Evolutionary conservation across 2,797 vertebrate species (phyloP).

Genomic region (Trematomus bernacchii): DNA sequence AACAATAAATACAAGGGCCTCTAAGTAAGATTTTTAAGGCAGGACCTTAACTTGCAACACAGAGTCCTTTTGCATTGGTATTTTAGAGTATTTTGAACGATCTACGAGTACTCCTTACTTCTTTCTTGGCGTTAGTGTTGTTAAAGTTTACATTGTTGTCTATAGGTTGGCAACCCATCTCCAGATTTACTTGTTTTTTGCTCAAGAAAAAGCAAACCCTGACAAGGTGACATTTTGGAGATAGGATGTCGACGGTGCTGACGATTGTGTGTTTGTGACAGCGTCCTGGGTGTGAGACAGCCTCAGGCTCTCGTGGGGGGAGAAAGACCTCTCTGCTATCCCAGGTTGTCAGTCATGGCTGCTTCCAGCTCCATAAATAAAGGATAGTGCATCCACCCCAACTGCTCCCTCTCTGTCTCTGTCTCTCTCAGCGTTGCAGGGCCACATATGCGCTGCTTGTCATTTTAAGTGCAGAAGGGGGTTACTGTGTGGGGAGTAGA

Average conservation of each 20-base stretch:
- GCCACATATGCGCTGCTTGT: slow-evolving; percentile 47
- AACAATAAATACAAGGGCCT: too few species aligned
- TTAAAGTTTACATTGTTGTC: neutral
- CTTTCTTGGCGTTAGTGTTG: neutral
- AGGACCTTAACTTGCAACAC: too few species aligned
- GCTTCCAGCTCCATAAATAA: slow-evolving; percentile 76
- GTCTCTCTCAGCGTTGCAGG: slow-evolving; percentile 7
- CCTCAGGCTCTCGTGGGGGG: slow-evolving; percentile 33
- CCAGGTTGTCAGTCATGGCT: slow-evolving; percentile 74
- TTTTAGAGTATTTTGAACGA: too few species aligned
- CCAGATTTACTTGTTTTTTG: slow-evolving; percentile 18
- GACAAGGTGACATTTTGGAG: slow-evolving; percentile 39
- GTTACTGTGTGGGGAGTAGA: slow-evolving; percentile 40
- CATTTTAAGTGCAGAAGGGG: slow-evolving; percentile 66
- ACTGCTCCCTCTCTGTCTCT: slow-evolving; percentile 30
- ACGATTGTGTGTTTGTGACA: slow-evolving; percentile 50
- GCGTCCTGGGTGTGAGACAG: slow-evolving; percentile 55
- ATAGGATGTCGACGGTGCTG: neutral
- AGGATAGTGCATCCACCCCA: slow-evolving; percentile 65
- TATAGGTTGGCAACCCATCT: neutral
- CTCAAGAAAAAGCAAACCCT: slow-evolving; percentile 5
- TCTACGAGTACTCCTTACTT: too few species aligned
- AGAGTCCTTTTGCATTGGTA: too few species aligned
- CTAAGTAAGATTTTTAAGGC: too few species aligned
- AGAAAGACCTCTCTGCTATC: slow-evolving; percentile 63